Base-by-base conservation (phyloP, 1,140 invertebrate species). In the Brachionus koreanus region DNA sequence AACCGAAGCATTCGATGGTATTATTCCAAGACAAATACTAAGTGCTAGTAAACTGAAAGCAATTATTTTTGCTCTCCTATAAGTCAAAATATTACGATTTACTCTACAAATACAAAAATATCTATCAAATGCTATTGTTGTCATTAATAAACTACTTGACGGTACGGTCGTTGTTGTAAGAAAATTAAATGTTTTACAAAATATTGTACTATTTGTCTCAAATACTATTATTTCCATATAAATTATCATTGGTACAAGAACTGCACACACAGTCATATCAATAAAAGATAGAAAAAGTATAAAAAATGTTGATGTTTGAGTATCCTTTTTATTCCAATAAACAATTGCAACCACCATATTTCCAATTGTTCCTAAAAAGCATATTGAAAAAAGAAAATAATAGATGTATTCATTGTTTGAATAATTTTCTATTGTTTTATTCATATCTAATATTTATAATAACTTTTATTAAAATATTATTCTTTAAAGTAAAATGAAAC, bases 71-170 rank as follows among this genome's bases (percentile, higher is more conserved):
- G 88, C 86, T 39, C 86, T 61, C 74, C 77, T 67, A 4, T 85
- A 84, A 13, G 86, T 87, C 67, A 88, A 85, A 7, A 85, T 83
- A 57, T 87, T 86, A 1, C 84, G 83, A 61, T 86, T 86, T 5
- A 87, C 86, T 82, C 86, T 86, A 67, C 87, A 88, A 16, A 88
- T 88, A 52, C 88, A 88, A 72, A 88, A 85, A 77, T 87, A 88
- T 23, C 87, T 83, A 82, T 88, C 87, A 39, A 87, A 84, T 25
- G 87, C 87, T 33, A 88, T 88, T 25, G 86, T 86, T 23, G 87
- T 86, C 87, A 88, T 88, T 25, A 88, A 85, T 65, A 88, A 85
- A 2, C 86, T 85, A 12, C 87, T 87, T 35, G 87, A 84, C 0
- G 86, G 87, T 6, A 88, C 84, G 61, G 86, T 87, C 72, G 85